Conservation (phyloP, 2,113 vertebrate species). For the Sinocyclocheilus anshuiensis region DNA sequence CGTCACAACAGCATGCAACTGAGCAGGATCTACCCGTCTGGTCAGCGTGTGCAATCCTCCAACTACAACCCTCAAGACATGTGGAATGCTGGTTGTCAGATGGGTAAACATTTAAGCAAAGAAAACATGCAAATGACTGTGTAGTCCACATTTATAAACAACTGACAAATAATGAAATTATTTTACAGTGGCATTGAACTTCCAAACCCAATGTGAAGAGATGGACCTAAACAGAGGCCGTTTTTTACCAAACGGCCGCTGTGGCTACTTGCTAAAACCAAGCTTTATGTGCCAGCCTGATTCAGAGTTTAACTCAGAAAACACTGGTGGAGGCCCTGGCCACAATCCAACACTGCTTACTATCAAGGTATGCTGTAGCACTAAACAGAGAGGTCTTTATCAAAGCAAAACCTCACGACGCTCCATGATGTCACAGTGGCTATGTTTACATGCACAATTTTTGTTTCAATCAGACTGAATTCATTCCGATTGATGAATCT, state of each 20-base stretch:
- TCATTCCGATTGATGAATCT: too few relatives aligned
- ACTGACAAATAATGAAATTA: neutral
- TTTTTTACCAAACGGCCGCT: constrained; percentile 85
- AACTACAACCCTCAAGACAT: constrained; percentile 97
- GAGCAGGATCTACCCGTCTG: constrained; percentile 89
- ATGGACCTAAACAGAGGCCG: constrained; percentile 93
- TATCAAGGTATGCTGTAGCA: constrained; percentile 69
- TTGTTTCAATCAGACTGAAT: too few relatives aligned
- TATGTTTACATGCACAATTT: too few relatives aligned
- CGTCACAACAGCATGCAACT: constrained; percentile 83
- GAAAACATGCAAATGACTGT: neutral
- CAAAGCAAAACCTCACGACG: neutral
- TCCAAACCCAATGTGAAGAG: constrained; percentile 89
- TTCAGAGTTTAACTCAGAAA: constrained; percentile 80
- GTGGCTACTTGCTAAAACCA: constrained; percentile 89
- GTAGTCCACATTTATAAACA: neutral
- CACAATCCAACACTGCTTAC: constrained; percentile 75
- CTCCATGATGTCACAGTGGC: too few relatives aligned
- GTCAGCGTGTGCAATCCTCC: constrained; percentile 88
- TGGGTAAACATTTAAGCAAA: constrained; percentile 77
- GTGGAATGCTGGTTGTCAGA: constrained; percentile 94
- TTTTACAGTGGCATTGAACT: constrained; percentile 90
- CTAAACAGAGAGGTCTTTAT: neutral
- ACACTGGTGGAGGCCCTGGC: constrained; percentile 74
- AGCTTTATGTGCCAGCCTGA: constrained; percentile 73